Conservation (phyloP, 2,797 vertebrate species). For the Molossus molossus region DNA sequence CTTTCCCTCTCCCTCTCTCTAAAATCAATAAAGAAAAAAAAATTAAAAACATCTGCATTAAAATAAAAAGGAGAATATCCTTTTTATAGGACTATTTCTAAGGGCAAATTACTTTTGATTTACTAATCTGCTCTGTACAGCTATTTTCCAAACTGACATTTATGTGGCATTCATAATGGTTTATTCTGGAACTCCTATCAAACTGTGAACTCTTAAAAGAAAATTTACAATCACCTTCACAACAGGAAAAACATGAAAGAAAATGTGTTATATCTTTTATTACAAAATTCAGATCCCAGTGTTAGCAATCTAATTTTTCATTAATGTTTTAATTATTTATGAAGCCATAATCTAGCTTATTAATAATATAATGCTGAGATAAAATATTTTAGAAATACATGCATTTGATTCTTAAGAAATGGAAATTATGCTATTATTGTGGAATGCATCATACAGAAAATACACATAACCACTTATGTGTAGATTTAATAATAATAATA, state of each 20-base stretch:
- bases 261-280: conserved; percentile 56
- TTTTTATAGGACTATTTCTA: conserved; percentile 30
- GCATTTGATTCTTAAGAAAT: conserved; percentile 23
- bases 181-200: not conserved
- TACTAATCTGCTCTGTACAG: not conserved
- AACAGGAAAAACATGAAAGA: not conserved
- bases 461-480: not conserved
- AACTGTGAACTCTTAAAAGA: conserved; percentile 5
- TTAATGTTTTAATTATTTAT: conserved; percentile 76
- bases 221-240: conserved; percentile 15
- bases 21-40: too few relatives aligned
- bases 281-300: conserved; percentile 58
- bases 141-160: conserved; percentile 1
- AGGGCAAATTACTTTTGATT: not conserved
- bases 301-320: conserved; percentile 65
- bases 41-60: not conserved
- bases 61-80: not conserved
- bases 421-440: not conserved
- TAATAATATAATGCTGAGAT: conserved; percentile 65
- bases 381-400: conserved; percentile 26
- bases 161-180: not conserved
- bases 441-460: not conserved
- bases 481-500: conserved; percentile 16
- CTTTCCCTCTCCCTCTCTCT: too few relatives aligned
- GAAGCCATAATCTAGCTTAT: conserved; percentile 39